These are phyloP conservation scores for Hypercompe scribonia DNA, from an alignment of 2,888 invertebrate species.

Conservation along the genomic window DNA sequence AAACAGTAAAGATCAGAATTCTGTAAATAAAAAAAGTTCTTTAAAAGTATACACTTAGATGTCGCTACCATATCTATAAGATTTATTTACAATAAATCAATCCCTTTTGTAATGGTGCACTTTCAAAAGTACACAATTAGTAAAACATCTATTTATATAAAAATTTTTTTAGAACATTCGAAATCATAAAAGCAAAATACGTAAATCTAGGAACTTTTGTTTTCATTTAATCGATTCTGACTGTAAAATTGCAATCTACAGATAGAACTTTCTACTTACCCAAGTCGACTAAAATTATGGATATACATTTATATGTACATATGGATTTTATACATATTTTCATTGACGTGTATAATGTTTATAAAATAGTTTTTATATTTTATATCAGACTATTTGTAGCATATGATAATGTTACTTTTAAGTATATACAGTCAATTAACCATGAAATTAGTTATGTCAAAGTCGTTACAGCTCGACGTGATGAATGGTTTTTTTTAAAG, in stretches of 20 bases:
- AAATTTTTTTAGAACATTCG: too few species aligned
- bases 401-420: not conserved
- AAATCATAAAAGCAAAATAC: not conserved
- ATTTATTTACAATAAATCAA: too few species aligned
- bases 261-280: not conserved
- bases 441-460: constrained; percentile 18
- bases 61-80: too few species aligned
- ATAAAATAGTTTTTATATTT: not conserved
- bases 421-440: constrained; percentile 11
- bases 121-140: too few species aligned
- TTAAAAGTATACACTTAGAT: too few species aligned
- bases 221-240: not conserved
- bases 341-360: too few species aligned
- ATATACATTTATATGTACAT: not conserved
- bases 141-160: too few species aligned
- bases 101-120: too few species aligned
- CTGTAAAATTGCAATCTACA: not conserved
- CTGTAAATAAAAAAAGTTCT: too few species aligned
- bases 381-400: not conserved
- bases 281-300: not conserved
- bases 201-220: not conserved
- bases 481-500: constrained; percentile 9
- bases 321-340: too few species aligned
- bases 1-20: too few species aligned
- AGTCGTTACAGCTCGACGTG: not conserved